Percentiles rank a stretch among this genome's conserved stretches.
phyloP scores from a whole-genome alignment of 1,140 invertebrate genomes.

The Amphibalanus amphitrite region DNA sequence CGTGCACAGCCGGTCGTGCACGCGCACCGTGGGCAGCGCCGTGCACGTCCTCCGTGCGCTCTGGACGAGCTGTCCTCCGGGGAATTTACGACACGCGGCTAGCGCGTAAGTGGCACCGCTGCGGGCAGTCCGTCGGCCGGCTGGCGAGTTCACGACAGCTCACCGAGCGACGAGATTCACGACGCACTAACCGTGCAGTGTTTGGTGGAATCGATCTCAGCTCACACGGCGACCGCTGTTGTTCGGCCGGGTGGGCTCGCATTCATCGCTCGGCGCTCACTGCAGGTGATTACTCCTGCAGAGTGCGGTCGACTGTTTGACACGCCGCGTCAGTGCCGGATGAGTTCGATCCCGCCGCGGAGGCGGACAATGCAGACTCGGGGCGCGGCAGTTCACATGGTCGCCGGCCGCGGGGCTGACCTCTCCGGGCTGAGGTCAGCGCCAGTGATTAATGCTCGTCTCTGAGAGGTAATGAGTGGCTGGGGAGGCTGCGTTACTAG shows the following conservation, averaged over 20 bases:
- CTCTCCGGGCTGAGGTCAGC: not conserved
- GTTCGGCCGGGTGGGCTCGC: not conserved
- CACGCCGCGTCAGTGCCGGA: not conserved
- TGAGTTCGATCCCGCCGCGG: not conserved
- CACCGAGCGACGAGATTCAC: not conserved
- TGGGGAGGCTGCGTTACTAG: not conserved
- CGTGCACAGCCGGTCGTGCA: too few species aligned
- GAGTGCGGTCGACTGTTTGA: not conserved
- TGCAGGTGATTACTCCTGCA: not conserved
- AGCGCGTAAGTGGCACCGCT: not conserved
- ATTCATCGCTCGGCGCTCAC: not conserved
- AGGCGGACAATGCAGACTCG: not conserved
- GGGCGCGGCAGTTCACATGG: not conserved
- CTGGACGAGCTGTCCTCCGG: too few species aligned
- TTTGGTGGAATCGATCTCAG: not conserved
- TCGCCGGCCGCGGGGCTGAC: not conserved
- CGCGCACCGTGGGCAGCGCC: too few species aligned
- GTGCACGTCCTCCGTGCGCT: too few species aligned
- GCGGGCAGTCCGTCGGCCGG: too few species aligned
- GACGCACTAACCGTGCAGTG: not conserved
- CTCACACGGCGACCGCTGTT: not conserved
- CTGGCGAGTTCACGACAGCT: not conserved
- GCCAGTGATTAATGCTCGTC: not conserved
- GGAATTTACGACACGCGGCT: not conserved
- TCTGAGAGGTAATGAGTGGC: not conserved